These are phyloP conservation scores for Esox masquinongy DNA, from an alignment of 2,797 vertebrate species.

Conservation along the genomic window DNA sequence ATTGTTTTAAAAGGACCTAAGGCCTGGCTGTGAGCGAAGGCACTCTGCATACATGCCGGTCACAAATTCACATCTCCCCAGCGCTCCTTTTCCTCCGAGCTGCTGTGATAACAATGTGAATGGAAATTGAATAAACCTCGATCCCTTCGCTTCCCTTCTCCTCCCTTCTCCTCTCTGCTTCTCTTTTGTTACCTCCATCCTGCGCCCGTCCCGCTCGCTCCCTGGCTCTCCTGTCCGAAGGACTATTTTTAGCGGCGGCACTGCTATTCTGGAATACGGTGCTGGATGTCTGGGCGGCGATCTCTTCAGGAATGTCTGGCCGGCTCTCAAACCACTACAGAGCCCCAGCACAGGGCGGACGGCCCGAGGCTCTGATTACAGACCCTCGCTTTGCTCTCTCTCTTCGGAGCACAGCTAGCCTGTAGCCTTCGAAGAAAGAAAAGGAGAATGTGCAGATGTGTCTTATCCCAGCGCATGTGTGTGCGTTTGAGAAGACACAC, in stretches of 20 bases:
- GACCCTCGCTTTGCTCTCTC: constrained; percentile 51
- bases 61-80: constrained; percentile 58
- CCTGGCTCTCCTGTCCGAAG: constrained; percentile 60
- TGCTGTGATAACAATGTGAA: constrained; percentile 77
- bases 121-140: constrained; percentile 65
- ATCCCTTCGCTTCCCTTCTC: constrained; percentile 49
- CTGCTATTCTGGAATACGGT: constrained; percentile 94
- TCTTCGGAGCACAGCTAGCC: constrained; percentile 33
- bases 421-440: constrained; percentile 23
- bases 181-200: constrained; percentile 27
- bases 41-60: constrained; percentile 33
- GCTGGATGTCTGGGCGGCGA: constrained; percentile 89
- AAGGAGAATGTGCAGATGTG: constrained; percentile 26
- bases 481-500: constrained; percentile 5
- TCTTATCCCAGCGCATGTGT: background rate
- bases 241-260: constrained; percentile 80
- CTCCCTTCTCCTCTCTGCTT: constrained; percentile 30
- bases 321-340: constrained; percentile 87
- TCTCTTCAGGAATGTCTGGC: constrained; percentile 96
- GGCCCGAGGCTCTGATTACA: constrained; percentile 78
- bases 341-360: constrained; percentile 77
- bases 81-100: constrained; percentile 63
- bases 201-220: constrained; percentile 48
- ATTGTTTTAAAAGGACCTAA: constrained; percentile 59
- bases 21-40: constrained; percentile 25